Conservation (phyloP, 2,797 vertebrate species). For the Melanotaenia pygmaea region DNA sequence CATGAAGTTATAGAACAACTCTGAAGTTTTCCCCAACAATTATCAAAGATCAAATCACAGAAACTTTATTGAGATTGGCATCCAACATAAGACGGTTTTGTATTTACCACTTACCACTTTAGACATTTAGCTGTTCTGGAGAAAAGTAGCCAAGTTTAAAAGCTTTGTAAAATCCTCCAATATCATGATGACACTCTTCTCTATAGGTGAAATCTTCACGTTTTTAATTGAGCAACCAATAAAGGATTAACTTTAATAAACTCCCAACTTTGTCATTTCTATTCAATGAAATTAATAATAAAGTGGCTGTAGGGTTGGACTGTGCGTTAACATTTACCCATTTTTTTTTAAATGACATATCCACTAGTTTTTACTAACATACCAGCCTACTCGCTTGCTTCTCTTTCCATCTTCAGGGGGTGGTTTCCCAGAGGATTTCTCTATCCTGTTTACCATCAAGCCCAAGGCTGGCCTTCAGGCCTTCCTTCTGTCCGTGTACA, state of each 20-base stretch:
- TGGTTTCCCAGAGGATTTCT: constrained; percentile 96
- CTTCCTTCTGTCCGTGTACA: constrained; percentile 95
- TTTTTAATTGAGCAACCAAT: too few species aligned
- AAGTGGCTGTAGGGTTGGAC: constrained; percentile 8
- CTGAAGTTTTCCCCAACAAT: too few species aligned
- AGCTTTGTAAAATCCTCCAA: too few species aligned
- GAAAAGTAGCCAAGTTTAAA: too few species aligned
- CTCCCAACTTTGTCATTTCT: not conserved
- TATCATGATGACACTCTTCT: too few species aligned
- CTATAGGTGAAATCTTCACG: too few species aligned
- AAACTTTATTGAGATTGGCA: too few species aligned
- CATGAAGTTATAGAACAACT: too few species aligned
- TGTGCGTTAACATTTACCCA: constrained; percentile 3
- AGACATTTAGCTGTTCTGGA: too few species aligned
- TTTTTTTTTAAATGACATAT: constrained; percentile 15
- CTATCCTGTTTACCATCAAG: constrained; percentile 95
- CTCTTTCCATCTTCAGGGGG: constrained; percentile 79
- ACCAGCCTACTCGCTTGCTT: constrained; percentile 9
- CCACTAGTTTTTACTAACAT: constrained; percentile 8
- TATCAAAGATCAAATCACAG: too few species aligned
- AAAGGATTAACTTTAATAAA: not conserved
- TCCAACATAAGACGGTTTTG: too few species aligned
- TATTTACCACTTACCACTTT: too few species aligned
- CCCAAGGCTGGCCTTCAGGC: constrained; percentile 93
- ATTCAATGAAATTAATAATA: constrained; percentile 13